A percentile compares a stretch with the other conserved stretches of the same genome.
These are phyloP conservation scores for Tuta absoluta DNA, from an alignment of 2,888 invertebrate genomes.

Conservation along the genomic window DNA sequence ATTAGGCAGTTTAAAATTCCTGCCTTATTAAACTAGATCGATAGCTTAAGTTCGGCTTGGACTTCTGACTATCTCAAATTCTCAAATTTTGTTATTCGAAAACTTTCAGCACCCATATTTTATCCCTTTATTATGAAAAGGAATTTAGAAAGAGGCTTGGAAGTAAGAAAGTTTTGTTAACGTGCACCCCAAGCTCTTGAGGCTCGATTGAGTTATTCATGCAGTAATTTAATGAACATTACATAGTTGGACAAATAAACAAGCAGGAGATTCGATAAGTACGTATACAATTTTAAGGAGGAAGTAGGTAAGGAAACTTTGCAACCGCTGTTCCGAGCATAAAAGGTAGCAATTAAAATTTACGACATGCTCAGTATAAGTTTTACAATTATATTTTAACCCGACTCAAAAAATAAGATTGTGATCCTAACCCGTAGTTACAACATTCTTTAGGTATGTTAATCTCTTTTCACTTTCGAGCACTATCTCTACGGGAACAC, in stretches of 20 bases:
- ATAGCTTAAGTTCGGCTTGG: constrained; percentile 19
- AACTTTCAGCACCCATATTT: constrained; percentile 26
- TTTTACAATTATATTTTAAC: constrained; percentile 2
- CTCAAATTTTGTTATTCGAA: constrained; percentile 20
- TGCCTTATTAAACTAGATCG: constrained; percentile 20
- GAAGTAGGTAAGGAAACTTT: background rate
- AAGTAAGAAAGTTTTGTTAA: constrained; percentile 6
- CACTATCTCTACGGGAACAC: too few relatives aligned
- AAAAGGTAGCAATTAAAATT: background rate
- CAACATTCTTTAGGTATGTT: too few relatives aligned
- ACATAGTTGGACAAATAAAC: background rate
- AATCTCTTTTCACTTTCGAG: too few relatives aligned
- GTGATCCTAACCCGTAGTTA: background rate
- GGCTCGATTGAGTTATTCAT: background rate
- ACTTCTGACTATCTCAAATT: constrained; percentile 24
- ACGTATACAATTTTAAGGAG: background rate
- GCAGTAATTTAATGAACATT: background rate
- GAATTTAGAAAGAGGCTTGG: constrained; percentile 7
- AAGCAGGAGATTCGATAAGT: background rate
- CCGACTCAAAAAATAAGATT: background rate
- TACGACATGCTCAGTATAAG: constrained; percentile 7
- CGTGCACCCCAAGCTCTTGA: background rate
- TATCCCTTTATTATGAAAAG: constrained; percentile 25
- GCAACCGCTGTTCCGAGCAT: background rate
- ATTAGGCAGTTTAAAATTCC: constrained; percentile 7